Percentiles rank a stretch among this genome's conserved stretches.
phyloP scores from a whole-genome alignment of 1,140 invertebrate genomes.

The Hyposmocoma kahamanoa region DNA sequence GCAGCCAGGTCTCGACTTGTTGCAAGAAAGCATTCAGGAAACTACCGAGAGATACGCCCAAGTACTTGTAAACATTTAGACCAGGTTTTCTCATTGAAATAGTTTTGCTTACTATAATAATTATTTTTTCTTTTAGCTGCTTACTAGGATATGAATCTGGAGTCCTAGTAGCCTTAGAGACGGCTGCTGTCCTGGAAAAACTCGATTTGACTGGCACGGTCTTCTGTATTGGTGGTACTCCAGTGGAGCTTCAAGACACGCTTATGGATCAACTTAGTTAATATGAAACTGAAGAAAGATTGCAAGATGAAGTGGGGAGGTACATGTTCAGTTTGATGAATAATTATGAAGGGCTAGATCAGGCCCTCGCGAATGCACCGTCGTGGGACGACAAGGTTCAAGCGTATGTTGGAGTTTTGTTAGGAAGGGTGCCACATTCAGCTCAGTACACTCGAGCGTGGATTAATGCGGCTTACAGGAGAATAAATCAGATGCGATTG shows the following conservation, averaged over 20 bases:
- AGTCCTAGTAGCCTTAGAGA: constrained; percentile 28
- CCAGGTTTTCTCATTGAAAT: no score
- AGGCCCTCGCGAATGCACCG: constrained; percentile 1
- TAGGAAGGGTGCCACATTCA: constrained; percentile 32
- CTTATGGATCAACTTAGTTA: constrained; percentile 26
- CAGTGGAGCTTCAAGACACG: constrained; percentile 22
- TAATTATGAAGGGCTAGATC: constrained; percentile 9
- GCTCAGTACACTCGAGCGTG: constrained; percentile 36
- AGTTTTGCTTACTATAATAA: background rate
- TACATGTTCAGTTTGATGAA: constrained; percentile 36
- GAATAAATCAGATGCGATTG: constrained; percentile 18
- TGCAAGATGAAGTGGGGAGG: constrained; percentile 28
- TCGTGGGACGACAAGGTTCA: constrained; percentile 36
- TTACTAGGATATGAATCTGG: constrained; percentile 29
- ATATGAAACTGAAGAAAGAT: constrained; percentile 22
- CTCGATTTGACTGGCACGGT: constrained; percentile 39
- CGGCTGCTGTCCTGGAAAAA: constrained; percentile 26
- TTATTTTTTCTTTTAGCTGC: background rate
- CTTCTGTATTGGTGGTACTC: constrained; percentile 37
- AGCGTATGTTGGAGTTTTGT: constrained; percentile 21
- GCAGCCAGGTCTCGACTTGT: constrained; percentile 24
- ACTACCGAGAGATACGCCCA: constrained; percentile 17
- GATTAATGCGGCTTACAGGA: constrained; percentile 27
- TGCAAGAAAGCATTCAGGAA: constrained; percentile 10
- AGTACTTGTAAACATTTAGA: no score